phyloP scores from a whole-genome alignment of 2,113 vertebrate species.

The Thunnus thynnus region DNA sequence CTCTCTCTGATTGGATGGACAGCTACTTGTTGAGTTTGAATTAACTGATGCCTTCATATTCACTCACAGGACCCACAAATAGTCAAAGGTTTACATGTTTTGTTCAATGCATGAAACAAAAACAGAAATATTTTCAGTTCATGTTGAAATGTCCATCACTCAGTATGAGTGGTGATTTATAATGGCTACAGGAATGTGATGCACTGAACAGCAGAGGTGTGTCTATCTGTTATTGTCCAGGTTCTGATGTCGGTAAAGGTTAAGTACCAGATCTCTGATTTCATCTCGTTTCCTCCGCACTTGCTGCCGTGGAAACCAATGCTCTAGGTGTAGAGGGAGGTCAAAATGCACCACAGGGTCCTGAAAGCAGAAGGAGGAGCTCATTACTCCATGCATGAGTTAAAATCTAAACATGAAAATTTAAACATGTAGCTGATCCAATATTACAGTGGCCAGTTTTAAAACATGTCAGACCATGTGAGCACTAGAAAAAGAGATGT shows the following conservation, averaged over 20 bases:
- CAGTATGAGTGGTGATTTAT: constrained; percentile 73
- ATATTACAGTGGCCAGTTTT: background rate
- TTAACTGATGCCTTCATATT: constrained; percentile 11
- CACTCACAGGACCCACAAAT: constrained; percentile 21
- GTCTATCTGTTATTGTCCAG: constrained; percentile 44
- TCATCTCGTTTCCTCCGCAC: constrained; percentile 94
- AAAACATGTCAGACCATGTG: background rate
- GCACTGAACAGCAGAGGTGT: background rate
- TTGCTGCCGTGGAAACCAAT: constrained; percentile 93
- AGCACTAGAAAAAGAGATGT: background rate
- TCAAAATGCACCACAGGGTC: constrained; percentile 95
- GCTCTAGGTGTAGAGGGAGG: constrained; percentile 89
- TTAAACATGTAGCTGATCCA: too few species aligned
- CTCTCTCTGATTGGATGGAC: background rate
- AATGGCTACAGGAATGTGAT: constrained; percentile 42
- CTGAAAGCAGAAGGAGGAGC: constrained; percentile 74
- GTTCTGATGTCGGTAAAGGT: constrained; percentile 90
- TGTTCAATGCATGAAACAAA: constrained; percentile 8
- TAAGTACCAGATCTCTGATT: constrained; percentile 93
- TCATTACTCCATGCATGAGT: background rate
- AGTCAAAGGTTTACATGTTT: background rate
- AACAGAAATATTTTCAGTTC: constrained; percentile 46
- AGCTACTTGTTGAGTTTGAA: background rate
- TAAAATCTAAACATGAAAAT: too few species aligned
- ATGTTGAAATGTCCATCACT: constrained; percentile 51